These are phyloP conservation scores for Sardina pilchardus DNA, from an alignment of 2,113 vertebrate species.

Conservation along the genomic window DNA sequence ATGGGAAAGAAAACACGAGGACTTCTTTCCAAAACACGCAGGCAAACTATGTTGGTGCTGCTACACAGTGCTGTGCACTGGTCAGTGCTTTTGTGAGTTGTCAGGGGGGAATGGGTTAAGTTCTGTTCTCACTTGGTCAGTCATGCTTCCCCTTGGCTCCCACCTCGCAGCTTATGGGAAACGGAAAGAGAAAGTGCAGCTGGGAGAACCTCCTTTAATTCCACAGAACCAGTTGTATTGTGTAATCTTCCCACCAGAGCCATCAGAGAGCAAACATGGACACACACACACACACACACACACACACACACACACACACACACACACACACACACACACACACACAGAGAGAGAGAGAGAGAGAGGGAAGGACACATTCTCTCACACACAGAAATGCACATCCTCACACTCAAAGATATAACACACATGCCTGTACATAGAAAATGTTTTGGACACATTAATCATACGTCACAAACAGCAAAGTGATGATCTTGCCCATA, in stretches of 20 bases:
- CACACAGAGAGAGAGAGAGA: not conserved
- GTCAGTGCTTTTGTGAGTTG: not conserved
- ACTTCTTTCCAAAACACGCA: not conserved
- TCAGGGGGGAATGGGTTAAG: not conserved
- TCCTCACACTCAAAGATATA: not conserved
- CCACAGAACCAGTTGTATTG: constrained; percentile 44
- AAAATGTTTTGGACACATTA: not conserved
- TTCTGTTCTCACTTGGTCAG: constrained; percentile 15
- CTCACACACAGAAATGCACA: constrained; percentile 8
- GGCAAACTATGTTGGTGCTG: not conserved
- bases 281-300: not conserved
- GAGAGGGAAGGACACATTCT: not conserved
- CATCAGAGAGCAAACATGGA: constrained; percentile 16
- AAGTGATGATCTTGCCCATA: not conserved
- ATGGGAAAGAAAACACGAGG: not conserved
- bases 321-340: not conserved
- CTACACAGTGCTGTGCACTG: not conserved
- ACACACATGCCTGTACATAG: constrained; percentile 20
- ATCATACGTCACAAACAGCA: not conserved
- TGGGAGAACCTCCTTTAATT: constrained; percentile 43
- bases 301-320: not conserved
- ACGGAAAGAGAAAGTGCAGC: constrained; percentile 41
- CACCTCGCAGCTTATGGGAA: constrained; percentile 42
- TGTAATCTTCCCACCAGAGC: constrained; percentile 27
- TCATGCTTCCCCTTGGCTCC: constrained; percentile 34